Evolutionary conservation across 23 tunicate species (phyloP), one percentile per base, ranked within the genome.

Genomic region (Aplidium turbinatum): DNA sequence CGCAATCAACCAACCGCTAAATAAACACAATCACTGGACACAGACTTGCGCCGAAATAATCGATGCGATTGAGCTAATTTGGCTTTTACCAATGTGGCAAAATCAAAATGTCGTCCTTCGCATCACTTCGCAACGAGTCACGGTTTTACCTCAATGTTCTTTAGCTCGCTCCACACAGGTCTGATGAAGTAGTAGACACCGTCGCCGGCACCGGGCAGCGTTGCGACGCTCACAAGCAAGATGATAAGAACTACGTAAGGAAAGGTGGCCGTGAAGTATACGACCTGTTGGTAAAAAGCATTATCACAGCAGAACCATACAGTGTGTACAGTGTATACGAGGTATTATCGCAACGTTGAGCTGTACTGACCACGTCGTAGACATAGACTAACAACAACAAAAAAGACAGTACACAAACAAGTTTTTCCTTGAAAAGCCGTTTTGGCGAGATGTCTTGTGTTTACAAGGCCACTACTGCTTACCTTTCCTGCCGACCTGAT

Each of bases 401-500:
- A 42, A 42, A 42, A 9, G 9, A 42, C 9, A 42, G 48, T 9
- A 9, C 9, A 42, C 48, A 42, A 42, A 13, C 48, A 42, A 42
- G n/a, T n/a, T n/a, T n/a, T n/a, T n/a, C n/a, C n/a, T n/a, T n/a
- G n/a, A n/a, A n/a, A n/a, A n/a, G n/a, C n/a, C n/a, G n/a, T n/a
- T n/a, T n/a, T n/a, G 13, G 48, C 13, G 13, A 9, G 13, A 42
- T 42, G 13, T 42, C 48, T 9, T 13, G 13, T 42, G 48, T 9
- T 42, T 13, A 42, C 9, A 42, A 9, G 48, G 48, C 48, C 48
- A 42, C 9, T 42, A 9, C 9, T 9, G n/a, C 63, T 27, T 9
- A 86, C 93, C 83, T 92, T 92, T 33, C 97, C 97, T 1, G 70
- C 97, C 26, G 85, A 79, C 53, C 50, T 77, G 31, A 84, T 78